A percentile compares a stretch with the other conserved stretches of the same genome.
These are phyloP conservation scores for Anguilla anguilla DNA, from an alignment of 2,797 vertebrate genomes.

Conservation along the genomic window DNA sequence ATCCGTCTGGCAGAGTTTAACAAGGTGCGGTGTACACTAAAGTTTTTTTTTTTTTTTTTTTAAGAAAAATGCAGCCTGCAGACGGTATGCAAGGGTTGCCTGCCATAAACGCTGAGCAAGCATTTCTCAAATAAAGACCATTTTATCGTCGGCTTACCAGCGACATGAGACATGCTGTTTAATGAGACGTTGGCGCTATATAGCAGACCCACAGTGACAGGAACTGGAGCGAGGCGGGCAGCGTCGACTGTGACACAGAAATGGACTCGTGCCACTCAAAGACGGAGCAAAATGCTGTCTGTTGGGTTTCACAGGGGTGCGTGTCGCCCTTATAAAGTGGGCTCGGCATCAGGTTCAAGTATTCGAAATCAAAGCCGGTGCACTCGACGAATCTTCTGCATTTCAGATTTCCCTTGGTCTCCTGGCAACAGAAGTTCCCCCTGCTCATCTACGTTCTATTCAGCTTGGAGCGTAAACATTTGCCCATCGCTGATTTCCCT, in stretches of 20 bases:
- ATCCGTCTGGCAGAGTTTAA: conserved; percentile 63
- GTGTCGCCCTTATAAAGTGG: conserved; percentile 35
- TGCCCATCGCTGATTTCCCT: conserved; percentile 33
- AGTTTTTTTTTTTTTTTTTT: conserved; percentile 43
- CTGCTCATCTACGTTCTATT: conserved; percentile 44
- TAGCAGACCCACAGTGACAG: conserved; percentile 28
- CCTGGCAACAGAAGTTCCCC: conserved; percentile 33
- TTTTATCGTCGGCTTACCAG: conserved; percentile 25
- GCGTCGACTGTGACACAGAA: neutral
- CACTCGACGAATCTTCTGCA: conserved; percentile 41
- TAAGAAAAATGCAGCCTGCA: conserved; percentile 52
- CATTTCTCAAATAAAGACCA: conserved; percentile 43
- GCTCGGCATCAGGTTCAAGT: conserved; percentile 13
- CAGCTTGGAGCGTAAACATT: conserved; percentile 32
- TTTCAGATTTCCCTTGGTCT: conserved; percentile 37
- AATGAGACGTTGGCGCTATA: conserved; percentile 21
- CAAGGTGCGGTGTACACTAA: conserved; percentile 62
- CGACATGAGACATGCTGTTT: conserved; percentile 20
- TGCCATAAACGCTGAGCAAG: conserved; percentile 48
- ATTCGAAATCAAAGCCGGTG: conserved; percentile 41
- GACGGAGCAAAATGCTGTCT: neutral
- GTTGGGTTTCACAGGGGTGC: neutral
- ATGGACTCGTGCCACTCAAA: neutral
- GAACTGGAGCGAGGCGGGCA: neutral
- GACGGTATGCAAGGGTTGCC: conserved; percentile 41